Percentiles rank a stretch among this genome's conserved stretches.
These are phyloP conservation scores for Eristalis pertinax DNA, from an alignment of 2,888 invertebrate genomes.

Conservation along the genomic window DNA sequence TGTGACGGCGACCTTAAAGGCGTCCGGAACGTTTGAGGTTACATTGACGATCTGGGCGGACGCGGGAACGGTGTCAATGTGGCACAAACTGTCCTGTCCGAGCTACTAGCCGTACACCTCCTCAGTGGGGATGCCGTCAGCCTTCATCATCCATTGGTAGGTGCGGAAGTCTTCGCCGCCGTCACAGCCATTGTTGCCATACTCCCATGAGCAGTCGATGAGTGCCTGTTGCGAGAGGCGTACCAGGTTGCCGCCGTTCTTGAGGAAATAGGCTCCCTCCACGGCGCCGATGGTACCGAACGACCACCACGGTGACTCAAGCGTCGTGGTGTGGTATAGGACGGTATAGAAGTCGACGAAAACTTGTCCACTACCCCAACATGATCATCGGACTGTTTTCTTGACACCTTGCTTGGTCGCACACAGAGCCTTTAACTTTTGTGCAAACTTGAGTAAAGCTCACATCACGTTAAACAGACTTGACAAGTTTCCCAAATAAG, in stretches of 20 bases:
- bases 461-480: neutral
- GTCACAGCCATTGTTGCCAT: slow-evolving; percentile 97
- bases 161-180: slow-evolving; percentile 98
- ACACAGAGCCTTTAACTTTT: neutral
- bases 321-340: too few relatives aligned
- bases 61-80: slow-evolving; percentile 87
- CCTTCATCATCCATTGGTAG: slow-evolving; percentile 95
- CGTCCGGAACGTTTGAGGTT: slow-evolving; percentile 86
- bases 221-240: slow-evolving; percentile 96
- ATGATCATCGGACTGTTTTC: too few relatives aligned
- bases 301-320: slow-evolving; percentile 89
- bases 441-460: neutral
- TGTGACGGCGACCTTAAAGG: slow-evolving; percentile 87
- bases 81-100: slow-evolving; percentile 96
- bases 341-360: too few relatives aligned
- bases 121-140: slow-evolving; percentile 93
- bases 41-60: slow-evolving; percentile 93
- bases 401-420: too few relatives aligned
- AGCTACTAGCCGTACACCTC: slow-evolving; percentile 95
- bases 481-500: neutral
- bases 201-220: slow-evolving; percentile 98
- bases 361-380: too few relatives aligned
- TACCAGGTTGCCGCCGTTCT: slow-evolving; percentile 89
- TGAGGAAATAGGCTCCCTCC: slow-evolving; percentile 94
- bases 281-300: slow-evolving; percentile 96